Evolutionary conservation across 1,140 invertebrate species (phyloP).

Genomic region (Drosophila guanche): DNA sequence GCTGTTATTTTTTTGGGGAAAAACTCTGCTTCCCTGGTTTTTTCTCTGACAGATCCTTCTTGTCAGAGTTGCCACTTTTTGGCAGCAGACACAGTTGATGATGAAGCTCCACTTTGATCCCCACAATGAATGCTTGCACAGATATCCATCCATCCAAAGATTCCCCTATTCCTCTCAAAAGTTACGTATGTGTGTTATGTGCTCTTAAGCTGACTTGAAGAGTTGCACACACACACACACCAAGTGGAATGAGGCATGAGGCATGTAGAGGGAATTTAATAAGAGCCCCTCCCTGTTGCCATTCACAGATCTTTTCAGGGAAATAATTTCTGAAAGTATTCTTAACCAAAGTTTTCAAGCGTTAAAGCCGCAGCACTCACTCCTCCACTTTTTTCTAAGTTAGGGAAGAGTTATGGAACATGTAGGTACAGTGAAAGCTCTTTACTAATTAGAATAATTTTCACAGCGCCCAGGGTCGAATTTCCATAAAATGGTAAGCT

Average conservation of each 20-base stretch:
- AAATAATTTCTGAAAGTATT: conserved; percentile 59
- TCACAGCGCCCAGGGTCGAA: neutral
- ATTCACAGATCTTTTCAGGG: conserved; percentile 35
- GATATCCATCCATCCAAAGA: conserved; percentile 34
- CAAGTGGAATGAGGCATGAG: conserved; percentile 5
- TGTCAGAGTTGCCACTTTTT: conserved; percentile 48
- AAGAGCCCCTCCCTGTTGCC: neutral
- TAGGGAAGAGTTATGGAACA: too few relatives aligned
- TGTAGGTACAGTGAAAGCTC: too few relatives aligned
- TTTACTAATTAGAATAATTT: too few relatives aligned
- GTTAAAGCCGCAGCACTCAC: conserved; percentile 53
- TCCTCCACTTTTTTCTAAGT: too few relatives aligned
- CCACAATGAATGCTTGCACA: conserved; percentile 21
- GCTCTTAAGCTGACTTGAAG: conserved; percentile 43
- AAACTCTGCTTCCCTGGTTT: too few relatives aligned
- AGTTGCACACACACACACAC: conserved; percentile 13
- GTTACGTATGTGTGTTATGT: conserved; percentile 1
- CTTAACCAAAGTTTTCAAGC: conserved; percentile 58
- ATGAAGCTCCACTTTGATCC: conserved; percentile 22
- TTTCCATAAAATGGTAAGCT: neutral
- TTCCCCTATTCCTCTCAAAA: too few relatives aligned
- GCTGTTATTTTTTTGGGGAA: conserved; percentile 1
- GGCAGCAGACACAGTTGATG: conserved; percentile 45
- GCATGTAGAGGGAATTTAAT: too few relatives aligned
- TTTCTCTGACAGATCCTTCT: conserved; percentile 33